Evolutionary conservation across 1,140 invertebrate genomes (phyloP), one percentile per base, ranked within the genome.

Genomic region (Heliothis subflexa): DNA sequence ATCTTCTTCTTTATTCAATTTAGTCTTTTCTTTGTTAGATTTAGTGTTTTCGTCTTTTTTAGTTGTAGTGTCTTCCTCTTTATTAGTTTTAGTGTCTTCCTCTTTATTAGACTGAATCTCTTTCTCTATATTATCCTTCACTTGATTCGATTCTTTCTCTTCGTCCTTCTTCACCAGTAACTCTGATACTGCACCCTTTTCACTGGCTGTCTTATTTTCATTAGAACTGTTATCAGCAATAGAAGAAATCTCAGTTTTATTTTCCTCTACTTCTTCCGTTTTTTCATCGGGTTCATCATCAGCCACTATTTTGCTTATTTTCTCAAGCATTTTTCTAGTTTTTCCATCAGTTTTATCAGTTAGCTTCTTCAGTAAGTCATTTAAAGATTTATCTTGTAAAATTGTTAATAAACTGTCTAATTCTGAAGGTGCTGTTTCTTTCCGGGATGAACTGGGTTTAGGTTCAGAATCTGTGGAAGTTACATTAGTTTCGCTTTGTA

Each of bases 321-420:
- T 91, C 83, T 93, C 89, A 40, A 93, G 80, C 76, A 91, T 95
- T 61, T 90, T 91, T 80, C 89, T 95, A 45, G 93, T 88, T 83
- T 93, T 93, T 75, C 91, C 88, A 76, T 66, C 81, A 1, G 88
- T 81, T 64, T 93, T 71, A 50, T 91, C 87, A 16, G 80, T 83
- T 70, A 90, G 77, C 79, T 90, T 86, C 59, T 81, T 87, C 77
- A 93, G 83, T 49, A 93, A 84, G 79, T 93, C 83, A 80, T 92
- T 89, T 72, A 93, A 94, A 50, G 86, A 85, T 84, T 93, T 94
- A 81, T 94, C 87, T 86, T 94, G 84, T 76, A 94, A 87, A 54
- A 95, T 88, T 52, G 91, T 90, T 33, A 94, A 76, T 50, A 95
- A 80, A 75, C 84, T 93, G 4, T 86, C 88, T 45, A 94, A 83